Evolutionary conservation across 2,113 vertebrate species (phyloP).

Genomic region (cat (Felis catus)): F.catus_Fca126_mat1.0 CM031415.1:72132001-72132500

Average conservation of each 20-base stretch:
- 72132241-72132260: neutral
- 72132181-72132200: neutral
- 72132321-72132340: neutral
- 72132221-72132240: neutral
- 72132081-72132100: too few relatives aligned
- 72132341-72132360: constrained; percentile 6
- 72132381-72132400: neutral
- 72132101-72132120: neutral
- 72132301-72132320: neutral
- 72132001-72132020: too few relatives aligned
- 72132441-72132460: neutral
- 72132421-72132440: neutral
- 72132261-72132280: neutral
- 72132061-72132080: too few relatives aligned
- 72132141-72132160: neutral
- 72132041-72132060: too few relatives aligned
- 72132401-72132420: neutral
- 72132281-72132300: neutral
- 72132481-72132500: constrained; percentile 78
- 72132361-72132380: neutral
- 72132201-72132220: neutral
- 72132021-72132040: too few relatives aligned
- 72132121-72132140: neutral
- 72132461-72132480: neutral
- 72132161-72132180: neutral